Base-by-base conservation (phyloP, 2,113 vertebrate genomes). In the Brachyistius frenatus region DNA sequence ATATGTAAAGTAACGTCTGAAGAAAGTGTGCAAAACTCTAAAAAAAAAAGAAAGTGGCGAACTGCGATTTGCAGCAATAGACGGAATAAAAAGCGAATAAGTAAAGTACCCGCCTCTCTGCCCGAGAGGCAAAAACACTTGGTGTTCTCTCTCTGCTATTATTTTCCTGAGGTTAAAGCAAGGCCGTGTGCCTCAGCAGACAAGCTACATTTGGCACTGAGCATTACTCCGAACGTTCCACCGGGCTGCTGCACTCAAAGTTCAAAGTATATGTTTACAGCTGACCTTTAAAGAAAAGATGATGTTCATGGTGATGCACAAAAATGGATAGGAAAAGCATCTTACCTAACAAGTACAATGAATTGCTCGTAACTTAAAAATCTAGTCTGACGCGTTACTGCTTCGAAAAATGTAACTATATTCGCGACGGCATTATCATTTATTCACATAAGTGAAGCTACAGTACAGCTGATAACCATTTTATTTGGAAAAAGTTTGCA, bases 241-340 rank as follows among this genome's bases (percentile, higher is more conserved):
- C 36, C 3, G 49, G 13, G 37, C 30, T 37, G 60, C 35, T 15
- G 61, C 66, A 72, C 36, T 82, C 32, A 33, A 8, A 62, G 75
- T 76, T 73, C 30, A 83, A 54, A 66, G 47, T 44, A 50, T 31
- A 30, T 47, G 32, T 60, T 64, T 49, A 50, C 0, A 1, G 16
- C 52, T 76, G 78, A 78, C 78, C 70, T 84, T 72, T 72, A 46
- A 13, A 30, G 46, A 14, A 33, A 52, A 47, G 31, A 63, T 63
- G 55, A 78, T 44, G 56, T n/a, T 31, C 2, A 4, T 13, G 61
- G 2, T 47, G 23, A 72, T 63, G 61, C 2, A 53, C 39, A 39
- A 32, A 64, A 58, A 41, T 2, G 5, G 53, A 50, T 1, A 8
- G 37, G 5, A 62, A 50, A 65, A 57, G 52, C 49, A 31, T 75